Base-by-base conservation (phyloP, 2,797 vertebrate species). In the Brotula barbata region DNA sequence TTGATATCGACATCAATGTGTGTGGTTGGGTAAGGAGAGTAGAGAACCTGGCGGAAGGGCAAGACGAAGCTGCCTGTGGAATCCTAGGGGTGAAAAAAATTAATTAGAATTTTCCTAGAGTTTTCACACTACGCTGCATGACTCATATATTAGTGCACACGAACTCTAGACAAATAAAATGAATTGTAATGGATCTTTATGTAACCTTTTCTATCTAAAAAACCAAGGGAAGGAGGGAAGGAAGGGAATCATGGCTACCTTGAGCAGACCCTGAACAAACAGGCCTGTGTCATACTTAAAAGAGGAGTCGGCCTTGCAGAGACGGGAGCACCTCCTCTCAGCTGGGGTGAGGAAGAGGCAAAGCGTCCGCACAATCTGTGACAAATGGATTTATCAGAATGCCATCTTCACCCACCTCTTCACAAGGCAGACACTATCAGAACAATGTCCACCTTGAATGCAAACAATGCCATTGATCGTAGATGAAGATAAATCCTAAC, bases 1-100 rank as follows among this genome's bases (percentile, higher is more conserved):
- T 98, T 96, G 82, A 98, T 93, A 83, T 98, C 97, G 23, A 99
- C 95, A 21, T 99, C 97, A 33, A 98, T 98, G 85, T 98, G 97
- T 0, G 97, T 98, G 72, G 94, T 96, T 7, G 97, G 97, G 67
- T 96, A 98, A 0, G 95, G 94, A 0, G 96, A 95, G 72, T 97
- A 99, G 79, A 99, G 96, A 45, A 99, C 95, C 89, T 98, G 97
- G 54, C 95, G 92, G 83, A 96, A 99, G 3, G 96, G 97, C 52
- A 98, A 83, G 31, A 97, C 95, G 67, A 98, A 96, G 75, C 95
- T 99, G 77, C 97, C 95, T 1, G 94, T 95, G 55, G 95, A 93
- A 88, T 98, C 96, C 96, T 98, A 80, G 62, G 34, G 45, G 42
- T 3, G 8, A 16, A 21, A 33, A 9, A 4, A 10, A 20, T n/a